A percentile compares a stretch with the other conserved stretches of the same genome.
These are phyloP conservation scores for Himalopsyche anomala DNA, from an alignment of 2,888 invertebrate genomes.

Conservation along the genomic window DNA sequence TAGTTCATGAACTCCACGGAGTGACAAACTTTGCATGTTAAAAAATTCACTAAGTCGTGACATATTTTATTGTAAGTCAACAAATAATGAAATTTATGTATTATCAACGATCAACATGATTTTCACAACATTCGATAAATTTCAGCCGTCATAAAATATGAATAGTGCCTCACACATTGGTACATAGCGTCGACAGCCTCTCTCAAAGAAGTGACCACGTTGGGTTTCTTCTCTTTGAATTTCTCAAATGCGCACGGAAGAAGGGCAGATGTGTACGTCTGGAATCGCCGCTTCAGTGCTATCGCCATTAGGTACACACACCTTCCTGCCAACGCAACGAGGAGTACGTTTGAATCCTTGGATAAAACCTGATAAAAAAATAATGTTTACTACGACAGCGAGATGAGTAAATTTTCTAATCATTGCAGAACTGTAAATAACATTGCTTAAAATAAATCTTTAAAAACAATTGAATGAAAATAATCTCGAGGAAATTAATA, in stretches of 20 bases:
- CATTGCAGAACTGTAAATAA: no score
- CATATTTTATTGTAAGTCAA: no score
- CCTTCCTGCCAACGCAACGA: constrained; percentile 91
- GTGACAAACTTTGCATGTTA: no score
- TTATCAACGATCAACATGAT: no score
- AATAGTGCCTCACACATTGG: constrained; percentile 79
- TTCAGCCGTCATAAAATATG: not conserved
- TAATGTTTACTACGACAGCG: not conserved
- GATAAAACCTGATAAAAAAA: constrained; percentile 82
- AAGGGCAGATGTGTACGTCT: constrained; percentile 87
- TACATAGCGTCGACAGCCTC: constrained; percentile 95
- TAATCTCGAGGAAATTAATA: not conserved
- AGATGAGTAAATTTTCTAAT: not conserved
- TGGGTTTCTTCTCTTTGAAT: constrained; percentile 97
- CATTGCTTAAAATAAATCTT: no score
- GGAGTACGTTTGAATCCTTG: constrained; percentile 96
- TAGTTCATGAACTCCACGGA: no score
- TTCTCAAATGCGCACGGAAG: constrained; percentile 91
- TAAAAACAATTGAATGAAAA: not conserved
- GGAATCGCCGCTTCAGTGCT: constrained; percentile 92
- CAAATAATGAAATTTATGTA: no score
- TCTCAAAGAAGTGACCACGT: constrained; percentile 89
- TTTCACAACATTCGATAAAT: no score
- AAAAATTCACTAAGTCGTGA: no score
- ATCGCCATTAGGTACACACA: constrained; percentile 88